These are phyloP conservation scores for Macrosteles quadrilineatus DNA, from an alignment of 1,140 invertebrate genomes.

Conservation along the genomic window DNA sequence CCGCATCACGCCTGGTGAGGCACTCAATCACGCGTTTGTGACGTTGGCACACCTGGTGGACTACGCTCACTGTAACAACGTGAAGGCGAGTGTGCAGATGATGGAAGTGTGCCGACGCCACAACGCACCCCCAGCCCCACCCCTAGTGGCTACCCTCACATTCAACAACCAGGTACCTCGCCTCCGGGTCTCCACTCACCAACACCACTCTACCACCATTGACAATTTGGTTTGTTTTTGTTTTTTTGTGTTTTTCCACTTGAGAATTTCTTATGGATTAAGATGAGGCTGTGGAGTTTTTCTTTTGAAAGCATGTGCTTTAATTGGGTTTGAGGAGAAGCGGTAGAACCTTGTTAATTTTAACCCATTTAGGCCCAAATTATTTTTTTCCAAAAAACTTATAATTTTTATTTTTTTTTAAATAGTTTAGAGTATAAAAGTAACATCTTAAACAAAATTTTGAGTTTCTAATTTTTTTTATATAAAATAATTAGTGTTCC, in stretches of 20 bases:
- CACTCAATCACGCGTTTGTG: slow-evolving; percentile 93
- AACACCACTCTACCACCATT: slow-evolving; percentile 49
- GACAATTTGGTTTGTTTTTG: slow-evolving; percentile 59
- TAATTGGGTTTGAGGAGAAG: no score
- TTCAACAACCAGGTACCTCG: slow-evolving; percentile 83
- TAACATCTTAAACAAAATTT: no score
- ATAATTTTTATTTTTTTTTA: no score
- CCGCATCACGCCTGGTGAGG: slow-evolving; percentile 92
- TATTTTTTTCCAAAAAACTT: no score
- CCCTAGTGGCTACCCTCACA: slow-evolving; percentile 78
- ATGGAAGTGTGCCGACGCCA: slow-evolving; percentile 84
- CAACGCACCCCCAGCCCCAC: slow-evolving; percentile 59
- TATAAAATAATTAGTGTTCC: no score
- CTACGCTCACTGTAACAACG: slow-evolving; percentile 95
- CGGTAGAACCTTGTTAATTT: no score
- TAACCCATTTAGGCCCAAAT: no score
- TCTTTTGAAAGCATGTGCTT: no score
- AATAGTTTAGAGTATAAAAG: no score
- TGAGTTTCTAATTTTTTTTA: no score
- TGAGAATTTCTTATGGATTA: no score
- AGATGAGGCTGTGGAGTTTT: no score
- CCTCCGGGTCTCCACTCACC: slow-evolving; percentile 51
- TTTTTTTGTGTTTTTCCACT: slow-evolving; percentile 23
- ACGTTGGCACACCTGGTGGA: slow-evolving; percentile 91
- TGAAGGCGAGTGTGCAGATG: slow-evolving; percentile 94